Conservation (phyloP, 2,888 invertebrate species). For the Pteria penguin region DNA sequence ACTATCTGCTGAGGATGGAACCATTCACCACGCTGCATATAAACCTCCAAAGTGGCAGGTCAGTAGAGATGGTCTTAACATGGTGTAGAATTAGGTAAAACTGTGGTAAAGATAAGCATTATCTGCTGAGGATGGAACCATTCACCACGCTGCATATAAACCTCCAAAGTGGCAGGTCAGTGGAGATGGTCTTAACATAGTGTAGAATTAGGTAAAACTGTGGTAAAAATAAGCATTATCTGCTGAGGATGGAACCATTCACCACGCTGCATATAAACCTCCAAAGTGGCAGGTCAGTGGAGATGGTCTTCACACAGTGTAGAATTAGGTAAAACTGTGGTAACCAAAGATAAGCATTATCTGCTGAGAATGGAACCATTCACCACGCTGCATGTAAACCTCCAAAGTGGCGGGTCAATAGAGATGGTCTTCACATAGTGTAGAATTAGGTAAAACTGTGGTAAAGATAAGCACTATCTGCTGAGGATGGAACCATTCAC, state of each 20-base stretch:
- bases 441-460: too few species aligned
- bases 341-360: conserved; percentile 81
- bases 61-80: too few species aligned
- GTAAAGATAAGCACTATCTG: conserved; percentile 82
- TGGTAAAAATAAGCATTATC: too few species aligned
- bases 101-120: conserved; percentile 83
- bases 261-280: conserved; percentile 81
- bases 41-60: conserved; percentile 82
- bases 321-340: too few species aligned
- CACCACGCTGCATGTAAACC: conserved; percentile 81
- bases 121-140: conserved; percentile 81
- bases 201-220: too few species aligned
- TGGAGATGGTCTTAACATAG: too few species aligned
- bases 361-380: conserved; percentile 81
- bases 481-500: conserved; percentile 82
- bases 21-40: conserved; percentile 82
- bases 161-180: conserved; percentile 82
- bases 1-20: conserved; percentile 81
- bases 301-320: too few species aligned
- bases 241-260: conserved; percentile 81
- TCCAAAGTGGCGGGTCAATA: conserved; percentile 82
- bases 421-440: too few species aligned
- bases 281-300: conserved; percentile 82
- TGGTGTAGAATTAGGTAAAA: too few species aligned
- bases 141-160: conserved; percentile 81